Evolutionary conservation across 2,113 vertebrate genomes (phyloP).

Genomic region (human): GRCh38 chrX:20682501-20683000

Average conservation of each 20-base stretch:
- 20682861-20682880: background rate
- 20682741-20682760: background rate
- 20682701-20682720: background rate
- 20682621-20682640: background rate
- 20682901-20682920: background rate
- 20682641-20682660: background rate
- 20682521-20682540: background rate
- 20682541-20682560: background rate
- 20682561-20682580: background rate
- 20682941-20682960: background rate
- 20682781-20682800: background rate
- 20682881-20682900: background rate
- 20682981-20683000: background rate
- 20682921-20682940: background rate
- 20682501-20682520: background rate
- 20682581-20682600: background rate
- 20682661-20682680: background rate
- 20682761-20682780: background rate
- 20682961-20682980: background rate
- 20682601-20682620: background rate
- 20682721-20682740: background rate
- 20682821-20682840: background rate
- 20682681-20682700: background rate
- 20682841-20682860: background rate
- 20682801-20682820: background rate